These are phyloP conservation scores for Chloromyia formosa DNA, from an alignment of 2,888 invertebrate species.

Conservation along the genomic window DNA sequence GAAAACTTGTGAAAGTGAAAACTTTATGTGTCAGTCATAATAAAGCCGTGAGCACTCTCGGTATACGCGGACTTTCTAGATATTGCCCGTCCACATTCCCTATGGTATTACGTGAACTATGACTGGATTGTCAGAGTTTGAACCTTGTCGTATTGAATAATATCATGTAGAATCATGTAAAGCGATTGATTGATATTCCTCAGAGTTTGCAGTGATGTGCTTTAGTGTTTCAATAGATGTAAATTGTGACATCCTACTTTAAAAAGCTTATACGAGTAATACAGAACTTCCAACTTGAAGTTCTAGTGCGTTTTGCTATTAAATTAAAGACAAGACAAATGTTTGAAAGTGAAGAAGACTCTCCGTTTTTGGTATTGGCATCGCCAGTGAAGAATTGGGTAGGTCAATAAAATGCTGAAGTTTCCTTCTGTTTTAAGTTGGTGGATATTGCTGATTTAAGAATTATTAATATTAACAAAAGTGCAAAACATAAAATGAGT, in stretches of 20 bases:
- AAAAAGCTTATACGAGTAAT: too few relatives aligned
- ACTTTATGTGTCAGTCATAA: conserved; percentile 48
- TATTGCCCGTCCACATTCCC: neutral
- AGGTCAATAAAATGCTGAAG: too few relatives aligned
- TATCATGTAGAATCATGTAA: neutral
- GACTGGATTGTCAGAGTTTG: too few relatives aligned
- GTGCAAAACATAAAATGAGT: too few relatives aligned
- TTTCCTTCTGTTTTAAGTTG: too few relatives aligned
- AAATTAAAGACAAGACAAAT: conserved; percentile 56
- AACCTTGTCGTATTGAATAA: neutral
- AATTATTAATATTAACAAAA: too few relatives aligned
- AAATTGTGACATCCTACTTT: too few relatives aligned
- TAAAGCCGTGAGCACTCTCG: conserved; percentile 34
- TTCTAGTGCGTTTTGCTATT: neutral
- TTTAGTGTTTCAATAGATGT: too few relatives aligned
- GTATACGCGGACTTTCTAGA: conserved; percentile 17
- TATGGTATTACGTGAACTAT: neutral
- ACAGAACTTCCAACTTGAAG: neutral
- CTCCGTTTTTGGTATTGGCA: conserved; percentile 73
- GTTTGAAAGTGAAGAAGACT: conserved; percentile 74
- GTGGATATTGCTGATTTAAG: too few relatives aligned
- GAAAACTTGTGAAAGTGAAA: conserved; percentile 50
- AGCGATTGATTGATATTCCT: too few relatives aligned
- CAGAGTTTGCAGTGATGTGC: too few relatives aligned
- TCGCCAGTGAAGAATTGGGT: conserved; percentile 72